Evolutionary conservation across 2,888 invertebrate species (phyloP), one percentile per base, ranked within the genome.

Genomic region (Athalia rosae): DNA sequence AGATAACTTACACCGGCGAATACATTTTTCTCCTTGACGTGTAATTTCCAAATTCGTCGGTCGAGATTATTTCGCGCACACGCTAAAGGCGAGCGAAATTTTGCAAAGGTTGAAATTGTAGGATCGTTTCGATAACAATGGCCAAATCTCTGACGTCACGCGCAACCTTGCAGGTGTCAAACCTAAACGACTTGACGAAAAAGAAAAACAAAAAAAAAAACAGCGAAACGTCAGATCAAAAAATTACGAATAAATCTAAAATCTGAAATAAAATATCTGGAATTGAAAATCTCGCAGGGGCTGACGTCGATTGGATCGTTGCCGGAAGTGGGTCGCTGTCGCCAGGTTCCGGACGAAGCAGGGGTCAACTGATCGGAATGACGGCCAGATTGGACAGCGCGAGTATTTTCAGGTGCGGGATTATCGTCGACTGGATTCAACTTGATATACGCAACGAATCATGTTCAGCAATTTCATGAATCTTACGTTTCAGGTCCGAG

Each of bases 221-320:
- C n/a, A 28, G 28, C 28, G 28, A 28, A 28, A 28, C 28, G 28
- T 28, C 28, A 28, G 28, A 28, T 28, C 28, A 66, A 76, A 11
- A 62, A 7, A 48, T 11, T 5, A 9, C 5, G n/a, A 2, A 62
- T 3, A 2, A 7, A 43, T 76, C 48, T 9, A 8, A 7, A 13
- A 50, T n/a, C 5, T 61, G 74, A 13, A 43, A 48, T 48, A 6
- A n/a, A 56, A 3, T 47, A 76, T 67, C 53, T 53, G 45, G 45
- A 41, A 74, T 48, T 62, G 41, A 15, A 74, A 69, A 8, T 76
- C 47, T 80, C 79, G 50, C 79, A 88, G 94, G 94, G 63, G 92
- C 94, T 7, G 96, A 96, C 87, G 92, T 95, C 53, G 95, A 95
- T 77, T 96, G 96, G 95, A 93, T 96, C 76, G 90, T 94, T 78